Evolutionary conservation across 2,888 invertebrate species (phyloP), one percentile per base, ranked within the genome.

Genomic region (Clitarchus hookeri): DNA sequence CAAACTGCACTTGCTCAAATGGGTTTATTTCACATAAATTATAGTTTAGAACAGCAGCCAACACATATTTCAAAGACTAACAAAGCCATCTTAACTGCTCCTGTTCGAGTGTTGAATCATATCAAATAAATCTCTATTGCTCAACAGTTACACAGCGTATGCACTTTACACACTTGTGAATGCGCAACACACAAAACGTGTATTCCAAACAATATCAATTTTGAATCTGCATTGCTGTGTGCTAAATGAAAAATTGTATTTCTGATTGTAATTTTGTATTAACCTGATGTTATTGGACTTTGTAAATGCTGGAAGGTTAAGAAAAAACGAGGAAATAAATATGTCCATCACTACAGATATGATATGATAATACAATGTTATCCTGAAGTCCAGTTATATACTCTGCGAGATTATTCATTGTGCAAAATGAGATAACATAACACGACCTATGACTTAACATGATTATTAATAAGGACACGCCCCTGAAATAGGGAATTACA

Each of bases 1-100:
- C 65, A 65, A n/a, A 65, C n/a, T 23, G 1, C 65, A 65, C 65
- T 65, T 23, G 65, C 65, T 65, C 65, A 65, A 65, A 65, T 23
- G 19, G 65, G 65, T 65, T 65, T 65, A 65, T 65, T 65, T 65
- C 65, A 65, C 65, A 65, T 65, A 65, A 65, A 65, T 65, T 65
- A 65, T 65, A 65, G n/a, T 65, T 65, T 0, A 65, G 65, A 65
- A 65, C 65, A 65, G 65, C n/a, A n/a, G 65, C 23, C 65, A 65
- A 23, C 65, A 65, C 23, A 65, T 8, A 65, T 65, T 65, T 23
- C 65, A 65, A 48, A 65, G 65, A n/a, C 65, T 65, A 65, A 65
- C 65, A 65, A 23, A 65, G 65, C 65, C 65, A 65, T 65, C 65
- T 65, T n/a, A n/a, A 19, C 16, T 65, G 65, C 65, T 65, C 65